Conservation (phyloP, 2,888 invertebrate species). For the Yponomeuta malinellus region DNA sequence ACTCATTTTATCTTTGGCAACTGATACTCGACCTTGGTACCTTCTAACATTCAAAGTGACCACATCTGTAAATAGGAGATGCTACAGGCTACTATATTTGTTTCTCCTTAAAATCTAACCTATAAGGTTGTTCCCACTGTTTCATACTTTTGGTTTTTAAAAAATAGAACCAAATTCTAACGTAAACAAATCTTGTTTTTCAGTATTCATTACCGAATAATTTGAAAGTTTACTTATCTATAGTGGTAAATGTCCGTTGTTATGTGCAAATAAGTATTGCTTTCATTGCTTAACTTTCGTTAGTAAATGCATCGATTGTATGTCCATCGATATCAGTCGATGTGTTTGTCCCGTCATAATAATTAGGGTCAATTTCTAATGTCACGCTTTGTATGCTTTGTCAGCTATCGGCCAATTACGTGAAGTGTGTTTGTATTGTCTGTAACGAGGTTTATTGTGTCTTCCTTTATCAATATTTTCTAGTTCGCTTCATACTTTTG, state of each 20-base stretch:
- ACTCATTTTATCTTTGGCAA: constrained; percentile 24
- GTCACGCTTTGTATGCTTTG: constrained; percentile 42
- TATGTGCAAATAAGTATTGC: neutral
- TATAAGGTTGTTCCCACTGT: too few species aligned
- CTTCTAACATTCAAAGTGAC: constrained; percentile 5
- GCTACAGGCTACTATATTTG: too few species aligned
- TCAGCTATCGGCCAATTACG: constrained; percentile 2
- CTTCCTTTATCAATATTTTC: constrained; percentile 7
- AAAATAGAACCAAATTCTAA: too few species aligned
- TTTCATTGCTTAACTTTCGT: neutral
- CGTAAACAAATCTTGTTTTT: too few species aligned
- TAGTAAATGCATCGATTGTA: neutral
- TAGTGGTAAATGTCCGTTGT: too few species aligned
- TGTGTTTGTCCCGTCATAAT: constrained; percentile 25
- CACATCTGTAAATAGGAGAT: too few species aligned
- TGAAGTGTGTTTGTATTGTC: constrained; percentile 6
- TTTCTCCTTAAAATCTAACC: too few species aligned
- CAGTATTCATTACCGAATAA: too few species aligned
- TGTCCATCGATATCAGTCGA: neutral
- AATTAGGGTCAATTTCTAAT: constrained; percentile 40
- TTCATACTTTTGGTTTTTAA: too few species aligned
- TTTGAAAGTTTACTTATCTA: too few species aligned
- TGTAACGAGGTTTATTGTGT: constrained; percentile 7
- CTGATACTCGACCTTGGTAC: constrained; percentile 38
- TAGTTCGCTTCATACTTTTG: neutral